A percentile compares a stretch with the other conserved stretches of the same genome.
Conservation (phyloP, 2,888 invertebrate genomes). For the Ormyrus nitidulus region DNA sequence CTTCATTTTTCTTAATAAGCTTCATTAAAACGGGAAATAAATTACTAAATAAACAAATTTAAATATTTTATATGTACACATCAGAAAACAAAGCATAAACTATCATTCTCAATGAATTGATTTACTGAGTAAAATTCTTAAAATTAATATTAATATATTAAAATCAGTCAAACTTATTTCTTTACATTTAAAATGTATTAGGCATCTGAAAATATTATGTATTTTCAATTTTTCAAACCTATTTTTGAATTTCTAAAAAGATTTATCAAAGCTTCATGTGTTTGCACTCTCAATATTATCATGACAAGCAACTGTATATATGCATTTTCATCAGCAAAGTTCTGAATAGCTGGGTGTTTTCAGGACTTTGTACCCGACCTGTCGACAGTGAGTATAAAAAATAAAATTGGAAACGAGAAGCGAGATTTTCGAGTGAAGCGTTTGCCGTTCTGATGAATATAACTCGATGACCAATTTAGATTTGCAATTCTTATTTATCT, state of each 20-base stretch:
- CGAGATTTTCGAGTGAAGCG: constrained; percentile 73
- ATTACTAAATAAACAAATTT: neutral
- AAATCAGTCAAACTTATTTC: too few species aligned
- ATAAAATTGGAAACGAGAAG: constrained; percentile 60
- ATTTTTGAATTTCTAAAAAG: neutral
- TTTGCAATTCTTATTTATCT: constrained; percentile 57
- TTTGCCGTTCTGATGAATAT: constrained; percentile 67
- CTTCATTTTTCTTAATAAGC: neutral
- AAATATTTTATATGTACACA: neutral
- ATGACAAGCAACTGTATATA: constrained; percentile 26
- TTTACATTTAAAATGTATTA: constrained; percentile 4
- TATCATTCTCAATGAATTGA: too few species aligned
- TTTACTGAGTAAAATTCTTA: too few species aligned
- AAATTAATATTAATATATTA: too few species aligned
- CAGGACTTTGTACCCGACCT: constrained; percentile 77
- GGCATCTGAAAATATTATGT: constrained; percentile 10
- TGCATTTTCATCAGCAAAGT: constrained; percentile 52
- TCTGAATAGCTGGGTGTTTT: constrained; percentile 75
- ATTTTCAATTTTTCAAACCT: neutral
- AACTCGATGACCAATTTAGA: constrained; percentile 65
- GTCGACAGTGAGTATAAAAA: constrained; percentile 76
- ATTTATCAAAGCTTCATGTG: constrained; percentile 20
- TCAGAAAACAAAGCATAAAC: too few species aligned
- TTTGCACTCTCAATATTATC: constrained; percentile 17
- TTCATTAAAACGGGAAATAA: neutral